Evolutionary conservation across 2,113 vertebrate genomes (phyloP).

Genomic region (Apodemus speciosus): DNA sequence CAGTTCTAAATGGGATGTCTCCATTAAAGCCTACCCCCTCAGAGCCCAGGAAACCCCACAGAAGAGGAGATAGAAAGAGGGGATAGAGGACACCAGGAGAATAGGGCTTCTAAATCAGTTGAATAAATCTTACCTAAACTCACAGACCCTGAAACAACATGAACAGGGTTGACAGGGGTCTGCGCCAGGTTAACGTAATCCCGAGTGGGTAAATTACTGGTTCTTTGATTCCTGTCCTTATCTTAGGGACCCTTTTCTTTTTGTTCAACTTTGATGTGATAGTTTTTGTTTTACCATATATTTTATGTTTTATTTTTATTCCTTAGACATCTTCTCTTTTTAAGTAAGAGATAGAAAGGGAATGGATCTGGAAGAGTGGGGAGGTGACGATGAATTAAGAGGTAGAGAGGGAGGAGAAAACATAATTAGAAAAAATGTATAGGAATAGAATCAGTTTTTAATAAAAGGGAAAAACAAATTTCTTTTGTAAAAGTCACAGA

Average conservation of each 20-base stretch:
- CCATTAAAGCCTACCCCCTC: neutral
- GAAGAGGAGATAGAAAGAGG: neutral
- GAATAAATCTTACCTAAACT: neutral
- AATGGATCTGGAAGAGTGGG: neutral
- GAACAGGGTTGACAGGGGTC: neutral
- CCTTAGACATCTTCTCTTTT: neutral
- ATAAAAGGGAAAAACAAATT: neutral
- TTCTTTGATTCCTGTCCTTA: neutral
- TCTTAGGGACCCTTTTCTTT: neutral
- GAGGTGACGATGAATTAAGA: neutral
- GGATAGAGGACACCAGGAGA: neutral
- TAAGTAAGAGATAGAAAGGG: neutral
- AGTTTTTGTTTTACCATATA: neutral
- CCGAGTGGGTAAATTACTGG: neutral
- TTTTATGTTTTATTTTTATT: neutral
- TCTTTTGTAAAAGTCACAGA: neutral
- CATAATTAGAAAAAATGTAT: neutral
- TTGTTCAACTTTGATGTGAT: neutral
- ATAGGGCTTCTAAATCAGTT: neutral
- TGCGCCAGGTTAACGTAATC: neutral
- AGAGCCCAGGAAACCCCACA: neutral
- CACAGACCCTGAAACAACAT: neutral
- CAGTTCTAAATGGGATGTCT: neutral
- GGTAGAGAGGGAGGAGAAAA: neutral
- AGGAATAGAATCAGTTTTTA: neutral